Conservation (phyloP, 2,113 vertebrate genomes). For the Anthoscopus minutus region DNA sequence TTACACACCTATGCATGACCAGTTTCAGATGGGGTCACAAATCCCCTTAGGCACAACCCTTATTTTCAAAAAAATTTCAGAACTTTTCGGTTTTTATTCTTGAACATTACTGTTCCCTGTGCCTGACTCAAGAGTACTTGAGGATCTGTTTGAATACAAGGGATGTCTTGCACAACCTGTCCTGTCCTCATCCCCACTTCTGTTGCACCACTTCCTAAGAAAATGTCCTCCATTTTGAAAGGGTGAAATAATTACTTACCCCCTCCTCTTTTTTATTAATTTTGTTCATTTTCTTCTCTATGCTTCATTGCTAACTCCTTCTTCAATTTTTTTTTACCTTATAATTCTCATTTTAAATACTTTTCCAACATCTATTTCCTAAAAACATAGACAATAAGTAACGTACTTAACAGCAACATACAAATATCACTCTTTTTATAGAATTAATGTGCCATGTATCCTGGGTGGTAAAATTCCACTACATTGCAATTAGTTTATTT, state of each 20-base stretch:
- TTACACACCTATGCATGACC: not conserved
- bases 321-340: not conserved
- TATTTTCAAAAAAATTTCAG: not conserved
- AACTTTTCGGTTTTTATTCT: not conserved
- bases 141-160: not conserved
- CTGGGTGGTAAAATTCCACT: not conserved
- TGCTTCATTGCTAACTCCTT: not conserved
- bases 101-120: not conserved
- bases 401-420: not conserved
- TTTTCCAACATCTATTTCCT: not conserved
- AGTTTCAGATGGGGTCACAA: not conserved
- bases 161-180: not conserved
- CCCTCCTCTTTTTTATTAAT: not conserved
- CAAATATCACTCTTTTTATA: not conserved
- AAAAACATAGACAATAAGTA: not conserved
- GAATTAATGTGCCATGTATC: not conserved
- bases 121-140: not conserved
- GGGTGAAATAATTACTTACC: not conserved
- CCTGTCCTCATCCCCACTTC: not conserved
- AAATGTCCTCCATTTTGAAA: not conserved
- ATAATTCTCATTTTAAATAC: not conserved
- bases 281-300: not conserved
- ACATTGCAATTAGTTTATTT: not conserved
- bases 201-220: not conserved
- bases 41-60: not conserved